These are phyloP conservation scores for Rugalucina vietnamica DNA, from an alignment of 2,888 invertebrate genomes.

Conservation along the genomic window DNA sequence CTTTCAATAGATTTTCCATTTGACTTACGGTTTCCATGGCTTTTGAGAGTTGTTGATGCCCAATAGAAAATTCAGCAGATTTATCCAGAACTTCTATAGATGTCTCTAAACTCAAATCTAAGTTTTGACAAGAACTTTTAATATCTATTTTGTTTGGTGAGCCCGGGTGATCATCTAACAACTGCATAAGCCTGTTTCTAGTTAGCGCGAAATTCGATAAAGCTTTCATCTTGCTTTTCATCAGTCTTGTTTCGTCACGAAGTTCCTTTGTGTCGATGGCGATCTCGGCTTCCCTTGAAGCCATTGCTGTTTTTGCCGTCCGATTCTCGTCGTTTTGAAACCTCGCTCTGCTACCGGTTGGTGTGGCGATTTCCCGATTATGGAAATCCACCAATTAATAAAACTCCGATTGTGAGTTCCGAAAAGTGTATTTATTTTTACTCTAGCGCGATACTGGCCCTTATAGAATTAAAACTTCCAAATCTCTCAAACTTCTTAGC, in stretches of 20 bases:
- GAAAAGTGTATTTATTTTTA: neutral
- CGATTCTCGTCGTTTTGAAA: too few relatives aligned
- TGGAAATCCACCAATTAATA: neutral
- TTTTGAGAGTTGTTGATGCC: neutral
- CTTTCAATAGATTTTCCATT: neutral
- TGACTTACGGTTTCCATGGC: neutral
- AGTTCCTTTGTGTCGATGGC: too few relatives aligned
- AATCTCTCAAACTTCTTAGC: neutral
- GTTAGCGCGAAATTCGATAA: neutral
- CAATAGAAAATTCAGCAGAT: neutral
- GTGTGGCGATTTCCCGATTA: too few relatives aligned
- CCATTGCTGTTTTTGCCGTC: too few relatives aligned
- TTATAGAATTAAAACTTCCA: neutral
- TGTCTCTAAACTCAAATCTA: neutral
- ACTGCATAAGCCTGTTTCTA: neutral
- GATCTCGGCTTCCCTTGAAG: neutral
- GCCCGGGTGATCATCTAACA: neutral
- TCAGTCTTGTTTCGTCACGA: too few relatives aligned
- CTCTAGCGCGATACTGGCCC: neutral
- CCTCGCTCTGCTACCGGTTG: too few relatives aligned
- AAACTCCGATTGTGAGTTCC: neutral
- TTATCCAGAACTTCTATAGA: neutral
- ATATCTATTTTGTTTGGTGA: neutral
- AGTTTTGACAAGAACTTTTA: neutral
- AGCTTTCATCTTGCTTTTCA: too few relatives aligned